Evolutionary conservation across 1,140 invertebrate species (phyloP), one percentile per base, ranked within the genome.

Genomic region (Aphaenogaster ashmeadi): DNA sequence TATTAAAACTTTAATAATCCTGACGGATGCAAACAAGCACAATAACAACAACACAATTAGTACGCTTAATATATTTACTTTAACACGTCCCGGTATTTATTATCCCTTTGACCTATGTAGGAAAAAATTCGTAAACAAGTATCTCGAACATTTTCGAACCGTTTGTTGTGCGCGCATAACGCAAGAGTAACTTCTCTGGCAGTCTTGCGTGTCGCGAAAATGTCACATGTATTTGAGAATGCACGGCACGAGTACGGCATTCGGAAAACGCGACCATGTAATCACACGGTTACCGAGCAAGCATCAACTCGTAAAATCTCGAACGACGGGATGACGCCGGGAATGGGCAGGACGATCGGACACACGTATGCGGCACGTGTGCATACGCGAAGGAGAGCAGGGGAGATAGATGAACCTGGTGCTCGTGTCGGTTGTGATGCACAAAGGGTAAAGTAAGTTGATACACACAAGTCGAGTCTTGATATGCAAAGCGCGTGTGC

Each of bases 301-400:
- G 83, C 72, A 88, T 88, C 87, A 86, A 78, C 87, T 86, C 74
- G 83, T 86, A 88, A 88, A 88, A 88, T 86, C 87, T 78, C 64
- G 27, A 86, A 64, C 33, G 54, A 71, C 56, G n/a, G 58, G 33
- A 78, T 44, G 38, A 71, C 11, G 56, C 6, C 6, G 66, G 3
- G 41, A 38, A 64, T 18, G 33, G 38, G 52, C n/a, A 21, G 50
- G 21, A 62, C 78, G 81, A 85, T 80, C 80, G 74, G 75, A 60
- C 83, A 86, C 60, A 78, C 67, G 66, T 69, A 69, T 79, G 74
- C 66, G 50, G 50, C 27, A 33, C 64, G 77, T 74, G 33, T 87
- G 66, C 66, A 69, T 69, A 87, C 86, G 81, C 50, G 78, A 86
- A 78, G 38, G 15, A 47, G 58, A 50, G 47, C 13, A 21, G 36